Base-by-base conservation (phyloP, 2,797 vertebrate genomes). In the Eurystomus glaucurus region DNA sequence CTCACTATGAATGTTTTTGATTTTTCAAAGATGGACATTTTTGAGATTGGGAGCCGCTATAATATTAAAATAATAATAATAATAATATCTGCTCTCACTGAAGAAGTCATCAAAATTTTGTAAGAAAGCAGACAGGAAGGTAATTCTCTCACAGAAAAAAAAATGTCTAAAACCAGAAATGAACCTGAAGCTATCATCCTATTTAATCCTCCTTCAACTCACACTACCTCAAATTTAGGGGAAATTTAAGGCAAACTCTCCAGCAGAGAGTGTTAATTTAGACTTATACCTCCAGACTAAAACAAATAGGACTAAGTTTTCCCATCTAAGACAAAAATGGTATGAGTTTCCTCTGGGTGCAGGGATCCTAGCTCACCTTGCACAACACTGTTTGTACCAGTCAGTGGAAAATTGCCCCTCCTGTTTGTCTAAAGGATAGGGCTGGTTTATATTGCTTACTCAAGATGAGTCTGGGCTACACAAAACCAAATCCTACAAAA, bases 401-500 rank as follows among this genome's bases (percentile, higher is more conserved):
- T 71, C 76, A 71, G 57, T 18, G 26, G 72, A 68, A 93, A 75
- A 64, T 15, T 37, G 46, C 18, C 51, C 19, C 31, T 86, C 43
- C 26, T 61, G 33, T 86, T 95, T 95, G 58, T 58, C 54, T 87
- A 48, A 88, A 92, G 76, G 50, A 76, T 51, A 51, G 61, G 54
- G 31, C 21, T 81, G 26, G 19, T 20, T 86, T 79, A 45, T 37
- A 29, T 51, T 86, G 61, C 66, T 93, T 72, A 62, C 62, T 86
- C 10, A 31, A 79, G n/a, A 58, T 83, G 48, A 96, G 50, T 26
- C 75, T 70, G 29, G 25, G 54, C 81, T 66, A 66, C 77, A 93
- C 62, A 96, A 96, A 91, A 37, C 41, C 55, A 96, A 95, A 97
- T 96, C 96, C 78, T 77, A 82, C 62, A 94, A 94, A 96, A 94